These are phyloP conservation scores for Drosophila trichaetosa DNA, from an alignment of 2,888 invertebrate species.

Conservation along the genomic window DNA sequence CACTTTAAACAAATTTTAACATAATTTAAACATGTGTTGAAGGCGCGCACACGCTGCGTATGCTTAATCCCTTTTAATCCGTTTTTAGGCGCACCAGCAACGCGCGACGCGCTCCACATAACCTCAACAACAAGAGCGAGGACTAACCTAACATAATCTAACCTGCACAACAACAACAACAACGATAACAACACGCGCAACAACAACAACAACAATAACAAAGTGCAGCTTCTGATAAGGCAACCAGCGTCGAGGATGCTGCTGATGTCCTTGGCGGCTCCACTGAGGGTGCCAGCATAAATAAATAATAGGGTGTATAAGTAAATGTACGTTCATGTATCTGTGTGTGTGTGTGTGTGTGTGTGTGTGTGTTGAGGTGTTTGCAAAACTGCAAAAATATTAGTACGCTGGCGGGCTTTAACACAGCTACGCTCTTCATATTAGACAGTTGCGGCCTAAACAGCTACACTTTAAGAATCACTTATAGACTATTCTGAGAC, in stretches of 20 bases:
- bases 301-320: constrained; percentile 62
- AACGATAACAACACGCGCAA: constrained; percentile 20
- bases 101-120: constrained; percentile 53
- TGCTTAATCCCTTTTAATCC: constrained; percentile 76
- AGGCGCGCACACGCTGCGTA: constrained; percentile 72
- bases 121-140: constrained; percentile 71
- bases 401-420: constrained; percentile 48
- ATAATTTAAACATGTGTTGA: constrained; percentile 79
- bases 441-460: constrained; percentile 23
- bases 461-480: neutral
- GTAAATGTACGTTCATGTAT: constrained; percentile 22
- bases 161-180: constrained; percentile 46
- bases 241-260: constrained; percentile 13
- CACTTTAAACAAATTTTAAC: constrained; percentile 76
- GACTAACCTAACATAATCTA: constrained; percentile 62
- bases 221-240: constrained; percentile 72
- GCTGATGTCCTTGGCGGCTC: constrained; percentile 53
- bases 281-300: constrained; percentile 65
- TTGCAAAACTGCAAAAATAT: constrained; percentile 62
- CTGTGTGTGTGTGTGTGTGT: constrained; percentile 8
- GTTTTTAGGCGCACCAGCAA: constrained; percentile 66
- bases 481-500: neutral
- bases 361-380: constrained; percentile 40
- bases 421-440: constrained; percentile 24
- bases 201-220: constrained; percentile 10